Evolutionary conservation across 2,888 invertebrate species (phyloP).

Genomic region (Scaptomyza tumidula): DNA sequence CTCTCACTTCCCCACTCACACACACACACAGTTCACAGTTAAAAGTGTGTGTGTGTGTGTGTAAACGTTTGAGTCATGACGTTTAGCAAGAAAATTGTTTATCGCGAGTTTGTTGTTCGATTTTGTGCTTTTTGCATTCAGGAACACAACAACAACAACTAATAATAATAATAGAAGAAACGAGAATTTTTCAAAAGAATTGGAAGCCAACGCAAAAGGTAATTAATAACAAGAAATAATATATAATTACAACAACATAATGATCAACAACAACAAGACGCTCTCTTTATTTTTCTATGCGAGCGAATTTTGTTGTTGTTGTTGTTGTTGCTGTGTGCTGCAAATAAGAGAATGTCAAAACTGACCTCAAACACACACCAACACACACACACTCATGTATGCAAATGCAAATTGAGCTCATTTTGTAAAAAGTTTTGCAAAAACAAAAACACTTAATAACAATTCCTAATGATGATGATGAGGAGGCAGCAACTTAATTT

Average conservation of each 20-base stretch:
- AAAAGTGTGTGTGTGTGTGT: slow-evolving; percentile 37
- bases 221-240: slow-evolving; percentile 20
- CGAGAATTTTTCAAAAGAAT: slow-evolving; percentile 16
- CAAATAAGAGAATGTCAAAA: slow-evolving; percentile 20
- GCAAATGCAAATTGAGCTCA: slow-evolving; percentile 4
- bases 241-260: background rate
- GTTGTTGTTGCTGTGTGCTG: background rate
- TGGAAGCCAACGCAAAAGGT: slow-evolving; percentile 20
- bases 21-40: slow-evolving; percentile 40
- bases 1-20: slow-evolving; percentile 3
- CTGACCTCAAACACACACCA: slow-evolving; percentile 10
- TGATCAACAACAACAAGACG: slow-evolving; percentile 19
- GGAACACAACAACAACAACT: slow-evolving; percentile 1
- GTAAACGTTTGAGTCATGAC: slow-evolving; percentile 56
- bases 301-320: background rate
- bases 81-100: slow-evolving; percentile 46
- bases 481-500: slow-evolving; percentile 14
- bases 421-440: slow-evolving; percentile 21
- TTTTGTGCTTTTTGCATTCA: slow-evolving; percentile 1
- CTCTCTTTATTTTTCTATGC: slow-evolving; percentile 8
- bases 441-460: slow-evolving; percentile 5
- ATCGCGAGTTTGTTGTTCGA: slow-evolving; percentile 23
- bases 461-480: slow-evolving; percentile 23
- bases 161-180: background rate
- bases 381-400: slow-evolving; percentile 5